Base-by-base conservation (phyloP, 2,888 invertebrate genomes). In the Boloria euphrosyne region DNA sequence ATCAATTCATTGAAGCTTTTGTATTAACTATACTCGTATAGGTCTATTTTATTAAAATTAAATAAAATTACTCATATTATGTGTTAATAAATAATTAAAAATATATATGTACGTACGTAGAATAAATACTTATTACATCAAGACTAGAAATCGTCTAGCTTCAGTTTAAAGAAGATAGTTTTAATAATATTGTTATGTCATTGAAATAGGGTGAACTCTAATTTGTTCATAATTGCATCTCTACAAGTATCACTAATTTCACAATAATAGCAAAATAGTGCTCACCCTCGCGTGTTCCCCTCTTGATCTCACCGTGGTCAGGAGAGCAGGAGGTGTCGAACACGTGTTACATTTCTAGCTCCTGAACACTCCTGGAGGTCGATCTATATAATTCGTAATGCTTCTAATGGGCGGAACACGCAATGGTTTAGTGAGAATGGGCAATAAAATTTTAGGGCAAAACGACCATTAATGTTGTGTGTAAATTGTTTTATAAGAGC, bases 341-440 rank as follows among this genome's bases (percentile, higher is more conserved):
- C 90, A 91, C 90, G 90, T 90, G 90, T 88, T 89, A 78, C 78
- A 81, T 84, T 85, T 84, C 84, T 81, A 79, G 80, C 84, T 79
- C 76, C 73, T 70, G 70, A 73, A 71, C 69, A 69, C 73, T 72
- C 73, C 71, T 74, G 74, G 81, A 80, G 75, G 75, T 22, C 82
- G 83, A 86, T 86, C 82, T 83, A 80, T 78, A 82, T 83, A 76
- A 90, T 90, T 89, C 76, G 89, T 80, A 80, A 83, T 85, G 87
- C 83, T 80, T 74, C 71, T 78, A 76, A 81, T 78, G 75, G 76
- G 78, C 77, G 74, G 74, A 77, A 76, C 85, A 85, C 83, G 86
- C 84, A 83, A 85, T 80, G 81, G 81, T 80, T 78, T 78, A 72
- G 66, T 69, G 71, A 77, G 71, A 70, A 77, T 75, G 73, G 74